Percentiles rank a stretch among this genome's conserved stretches.
Evolutionary conservation across 1,140 invertebrate genomes (phyloP).

Genomic region (Cotesia chilonis): DNA sequence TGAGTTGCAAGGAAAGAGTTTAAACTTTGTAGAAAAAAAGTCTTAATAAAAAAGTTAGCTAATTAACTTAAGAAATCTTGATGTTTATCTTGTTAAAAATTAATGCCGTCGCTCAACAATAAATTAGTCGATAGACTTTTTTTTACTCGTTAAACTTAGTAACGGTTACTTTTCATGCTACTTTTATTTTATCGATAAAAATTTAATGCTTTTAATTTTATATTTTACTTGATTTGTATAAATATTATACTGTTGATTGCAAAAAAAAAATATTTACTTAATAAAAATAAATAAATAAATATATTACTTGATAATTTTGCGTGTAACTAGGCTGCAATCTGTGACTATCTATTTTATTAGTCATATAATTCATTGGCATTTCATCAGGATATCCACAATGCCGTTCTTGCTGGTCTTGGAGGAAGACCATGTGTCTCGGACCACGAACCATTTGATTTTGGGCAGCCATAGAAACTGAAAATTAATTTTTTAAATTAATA

Average conservation of each 20-base stretch:
- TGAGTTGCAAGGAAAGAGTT: neutral
- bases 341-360: conserved; percentile 49
- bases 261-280: too few relatives aligned
- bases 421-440: conserved; percentile 58
- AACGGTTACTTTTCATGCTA: neutral
- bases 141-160: too few relatives aligned
- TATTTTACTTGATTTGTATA: neutral
- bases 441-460: conserved; percentile 51
- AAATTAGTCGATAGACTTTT: too few relatives aligned
- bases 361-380: conserved; percentile 55
- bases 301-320: conserved; percentile 49
- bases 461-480: conserved; percentile 42
- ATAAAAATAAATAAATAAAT: conserved; percentile 21
- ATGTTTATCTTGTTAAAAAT: too few relatives aligned
- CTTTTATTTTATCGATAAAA: conserved; percentile 23
- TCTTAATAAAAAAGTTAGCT: neutral
- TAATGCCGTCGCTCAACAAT: too few relatives aligned
- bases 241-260: too few relatives aligned
- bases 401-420: conserved; percentile 56
- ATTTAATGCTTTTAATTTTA: neutral
- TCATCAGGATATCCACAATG: conserved; percentile 56
- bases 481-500: neutral
- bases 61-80: conserved; percentile 7
- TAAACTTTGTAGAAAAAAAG: conserved; percentile 3
- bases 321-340: conserved; percentile 46